Evolutionary conservation across 2,113 vertebrate genomes (phyloP), one percentile per base, ranked within the genome.

Genomic region (Chlorodrepanis virens): DNA sequence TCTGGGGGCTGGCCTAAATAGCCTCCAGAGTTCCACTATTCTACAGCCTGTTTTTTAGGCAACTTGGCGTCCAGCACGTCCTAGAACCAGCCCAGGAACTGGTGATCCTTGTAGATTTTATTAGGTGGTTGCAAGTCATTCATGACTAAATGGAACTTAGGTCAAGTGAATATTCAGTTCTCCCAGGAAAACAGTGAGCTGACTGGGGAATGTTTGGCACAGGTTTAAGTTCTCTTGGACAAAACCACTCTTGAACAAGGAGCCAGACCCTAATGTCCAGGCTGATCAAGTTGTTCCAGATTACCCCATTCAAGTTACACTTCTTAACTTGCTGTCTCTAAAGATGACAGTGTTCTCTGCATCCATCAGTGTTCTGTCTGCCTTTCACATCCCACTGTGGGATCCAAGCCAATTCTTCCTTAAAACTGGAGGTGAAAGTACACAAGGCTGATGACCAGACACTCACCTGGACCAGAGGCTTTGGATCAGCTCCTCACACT

Each of bases 1-100:
- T 65, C 54, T 45, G 23, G 50, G 20, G 50, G 20, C 39, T 2
- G 4, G 28, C 0, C 14, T 10, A 45, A 24, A 50, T 3, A 5
- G 29, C 16, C 23, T 64, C 33, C 52, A 52, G 39, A 53, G 5
- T 21, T 69, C 45, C 45, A 23, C 23, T 71, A 13, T 19, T 52
- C 35, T 60, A 37, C 37, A 52, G 35, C 35, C 29, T 45, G 0
- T 11, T 53, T 50, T 54, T 39, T 10, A 50, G 33, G 25, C 35
- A 19, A 22, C 18, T 23, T 50, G 21, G 35, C 69, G 28, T 60
- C 49, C 19, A 52, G 24, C 8, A 2, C 21, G 17, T 31, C 57
- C n/a, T n/a, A 76, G 61, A 79, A 68, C 23, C 56, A 10, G 6
- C n/a, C 31, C 64, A 70, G 42, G 8, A 81, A 70, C 40, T 25